A percentile compares a stretch with the other conserved stretches of the same genome.
Conservation (phyloP, 2,888 invertebrate species). For the Ophioninae sp. region DNA sequence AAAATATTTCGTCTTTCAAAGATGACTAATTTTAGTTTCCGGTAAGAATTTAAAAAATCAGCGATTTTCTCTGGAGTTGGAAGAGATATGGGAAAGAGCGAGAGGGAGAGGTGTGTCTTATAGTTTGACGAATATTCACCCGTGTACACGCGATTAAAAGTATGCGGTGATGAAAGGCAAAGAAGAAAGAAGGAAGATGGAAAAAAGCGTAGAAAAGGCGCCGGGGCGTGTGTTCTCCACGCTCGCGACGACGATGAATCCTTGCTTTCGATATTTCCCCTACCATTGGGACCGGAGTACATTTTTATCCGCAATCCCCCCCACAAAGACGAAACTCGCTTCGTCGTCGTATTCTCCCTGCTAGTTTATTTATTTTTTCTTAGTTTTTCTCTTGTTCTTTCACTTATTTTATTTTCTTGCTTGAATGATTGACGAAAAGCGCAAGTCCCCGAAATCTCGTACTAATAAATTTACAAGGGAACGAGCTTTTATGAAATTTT, state of each 20-base stretch:
- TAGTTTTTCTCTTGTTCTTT: neutral
- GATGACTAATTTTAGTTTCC: neutral
- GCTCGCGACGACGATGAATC: conserved; percentile 44
- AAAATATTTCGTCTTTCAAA: neutral
- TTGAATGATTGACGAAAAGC: neutral
- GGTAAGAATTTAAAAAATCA: neutral
- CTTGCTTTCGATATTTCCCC: conserved; percentile 41
- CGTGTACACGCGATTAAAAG: neutral
- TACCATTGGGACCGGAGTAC: conserved; percentile 49
- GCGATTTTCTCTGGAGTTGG: neutral
- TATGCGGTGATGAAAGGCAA: neutral
- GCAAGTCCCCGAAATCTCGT: neutral
- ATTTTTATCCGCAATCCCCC: conserved; percentile 65
- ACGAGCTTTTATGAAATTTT: neutral
- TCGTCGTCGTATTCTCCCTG: conserved; percentile 51
- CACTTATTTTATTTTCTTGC: neutral
- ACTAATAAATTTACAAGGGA: neutral
- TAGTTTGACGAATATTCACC: neutral
- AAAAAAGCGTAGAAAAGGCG: neutral
- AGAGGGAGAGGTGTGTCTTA: neutral
- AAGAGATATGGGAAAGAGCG: neutral
- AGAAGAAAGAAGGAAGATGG: neutral
- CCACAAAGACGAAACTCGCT: conserved; percentile 52
- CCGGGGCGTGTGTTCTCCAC: neutral
- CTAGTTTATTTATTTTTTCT: conserved; percentile 3